Percentiles rank a stretch among this genome's conserved stretches.
Conservation (phyloP, 1,140 invertebrate genomes). For the Medauroidea extradentata region DNA sequence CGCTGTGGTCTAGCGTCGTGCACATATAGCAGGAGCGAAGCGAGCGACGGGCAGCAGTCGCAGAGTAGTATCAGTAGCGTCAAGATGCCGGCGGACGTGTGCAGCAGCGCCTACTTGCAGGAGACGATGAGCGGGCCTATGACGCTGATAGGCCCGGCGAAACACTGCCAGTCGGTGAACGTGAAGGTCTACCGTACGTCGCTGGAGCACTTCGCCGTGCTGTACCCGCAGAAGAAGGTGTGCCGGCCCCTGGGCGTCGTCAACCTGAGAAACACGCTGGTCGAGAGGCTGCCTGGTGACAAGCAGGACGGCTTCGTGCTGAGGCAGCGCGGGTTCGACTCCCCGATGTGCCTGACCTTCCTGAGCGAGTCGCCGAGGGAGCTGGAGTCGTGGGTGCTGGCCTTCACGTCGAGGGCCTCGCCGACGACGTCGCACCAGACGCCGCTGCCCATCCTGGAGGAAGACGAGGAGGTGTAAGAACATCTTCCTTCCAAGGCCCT, state of each 20-base stretch:
- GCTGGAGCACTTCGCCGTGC: slow-evolving; percentile 61
- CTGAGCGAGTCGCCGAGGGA: slow-evolving; percentile 53
- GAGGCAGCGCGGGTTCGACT: slow-evolving; percentile 57
- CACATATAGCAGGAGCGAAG: too few species aligned
- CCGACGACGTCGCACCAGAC: slow-evolving; percentile 49
- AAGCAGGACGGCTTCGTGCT: slow-evolving; percentile 48
- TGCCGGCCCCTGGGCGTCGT: slow-evolving; percentile 57
- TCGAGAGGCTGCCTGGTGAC: slow-evolving; percentile 48
- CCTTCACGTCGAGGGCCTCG: slow-evolving; percentile 52
- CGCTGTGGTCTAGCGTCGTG: too few species aligned
- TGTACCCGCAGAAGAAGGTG: slow-evolving; percentile 60
- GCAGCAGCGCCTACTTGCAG: too few species aligned
- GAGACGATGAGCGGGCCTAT: slow-evolving; percentile 55
- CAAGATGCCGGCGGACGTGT: too few species aligned
- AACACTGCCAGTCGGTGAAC: slow-evolving; percentile 54
- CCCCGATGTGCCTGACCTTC: slow-evolving; percentile 54
- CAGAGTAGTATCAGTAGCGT: too few species aligned
- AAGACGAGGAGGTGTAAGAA: slow-evolving; percentile 53
- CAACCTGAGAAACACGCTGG: slow-evolving; percentile 55
- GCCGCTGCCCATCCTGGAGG: slow-evolving; percentile 56
- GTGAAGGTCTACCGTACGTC: slow-evolving; percentile 62
- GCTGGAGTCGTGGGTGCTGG: slow-evolving; percentile 56
- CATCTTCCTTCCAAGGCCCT: background rate
- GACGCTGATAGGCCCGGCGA: slow-evolving; percentile 53
- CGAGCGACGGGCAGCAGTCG: too few species aligned